Percentiles rank a stretch among this genome's conserved stretches.
Evolutionary conservation across 2,113 vertebrate genomes (phyloP).

Genomic region (Noturus placidus): DNA sequence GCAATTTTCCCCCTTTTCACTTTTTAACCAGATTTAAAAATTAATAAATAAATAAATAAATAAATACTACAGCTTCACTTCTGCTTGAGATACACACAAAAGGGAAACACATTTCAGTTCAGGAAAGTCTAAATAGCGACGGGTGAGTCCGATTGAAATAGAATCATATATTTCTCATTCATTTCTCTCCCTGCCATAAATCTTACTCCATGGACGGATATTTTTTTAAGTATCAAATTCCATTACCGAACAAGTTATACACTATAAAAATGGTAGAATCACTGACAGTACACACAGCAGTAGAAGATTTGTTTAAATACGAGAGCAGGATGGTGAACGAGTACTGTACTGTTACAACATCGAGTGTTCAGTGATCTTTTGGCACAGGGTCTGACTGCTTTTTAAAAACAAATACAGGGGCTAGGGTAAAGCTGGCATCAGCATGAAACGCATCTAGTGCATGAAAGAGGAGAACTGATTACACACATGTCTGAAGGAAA

Average conservation of each 20-base stretch:
- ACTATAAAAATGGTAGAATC: conserved; percentile 22
- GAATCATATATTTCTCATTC: conserved; percentile 11
- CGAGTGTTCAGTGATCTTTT: background rate
- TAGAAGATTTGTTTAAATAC: conserved; percentile 21
- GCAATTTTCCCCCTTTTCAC: background rate
- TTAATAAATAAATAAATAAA: no score
- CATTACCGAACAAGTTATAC: background rate
- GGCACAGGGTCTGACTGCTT: conserved; percentile 27
- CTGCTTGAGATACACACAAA: background rate
- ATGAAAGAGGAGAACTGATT: conserved; percentile 18
- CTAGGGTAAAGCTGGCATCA: background rate
- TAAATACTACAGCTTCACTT: background rate
- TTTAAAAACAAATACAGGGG: conserved; percentile 14
- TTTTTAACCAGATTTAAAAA: background rate
- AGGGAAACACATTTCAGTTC: background rate
- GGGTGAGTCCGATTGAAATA: background rate
- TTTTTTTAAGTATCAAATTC: conserved; percentile 4
- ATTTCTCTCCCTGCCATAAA: conserved; percentile 7
- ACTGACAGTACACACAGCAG: conserved; percentile 22
- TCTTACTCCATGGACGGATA: conserved; percentile 20
- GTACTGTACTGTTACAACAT: background rate
- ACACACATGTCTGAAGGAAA: conserved; percentile 19
- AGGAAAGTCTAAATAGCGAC: background rate
- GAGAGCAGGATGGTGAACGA: conserved; percentile 6
- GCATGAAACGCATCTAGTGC: conserved; percentile 29